A percentile compares a stretch with the other conserved stretches of the same genome.
phyloP scores from a whole-genome alignment of 1,140 invertebrate species.

The Megalonaias nervosa region DNA sequence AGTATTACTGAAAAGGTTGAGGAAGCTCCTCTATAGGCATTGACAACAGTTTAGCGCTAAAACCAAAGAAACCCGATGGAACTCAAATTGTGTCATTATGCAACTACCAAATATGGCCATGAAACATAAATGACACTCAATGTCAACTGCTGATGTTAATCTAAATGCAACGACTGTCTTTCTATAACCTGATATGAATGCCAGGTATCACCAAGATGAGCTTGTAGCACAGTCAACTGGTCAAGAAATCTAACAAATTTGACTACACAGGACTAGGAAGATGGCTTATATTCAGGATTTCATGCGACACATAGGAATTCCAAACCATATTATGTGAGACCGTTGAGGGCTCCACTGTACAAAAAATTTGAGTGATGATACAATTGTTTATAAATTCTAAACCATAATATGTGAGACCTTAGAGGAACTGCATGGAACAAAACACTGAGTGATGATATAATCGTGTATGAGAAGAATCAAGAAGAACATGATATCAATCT shows the following conservation, averaged over 20 bases:
- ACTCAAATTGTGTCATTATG: slow-evolving; percentile 54
- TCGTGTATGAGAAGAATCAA: slow-evolving; percentile 21
- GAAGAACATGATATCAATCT: slow-evolving; percentile 50
- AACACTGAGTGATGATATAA: slow-evolving; percentile 47
- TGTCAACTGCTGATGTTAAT: slow-evolving; percentile 56
- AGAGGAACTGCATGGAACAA: too few relatives aligned
- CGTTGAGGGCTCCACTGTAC: slow-evolving; percentile 21
- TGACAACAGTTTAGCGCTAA: slow-evolving; percentile 11
- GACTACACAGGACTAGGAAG: slow-evolving; percentile 15
- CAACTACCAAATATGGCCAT: slow-evolving; percentile 38
- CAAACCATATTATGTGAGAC: slow-evolving; percentile 17
- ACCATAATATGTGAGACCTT: too few relatives aligned
- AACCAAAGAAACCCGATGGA: slow-evolving; percentile 22
- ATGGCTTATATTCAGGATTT: slow-evolving; percentile 23
- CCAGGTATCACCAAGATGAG: slow-evolving; percentile 3
- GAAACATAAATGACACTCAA: slow-evolving; percentile 36
- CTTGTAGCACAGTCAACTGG: background rate
- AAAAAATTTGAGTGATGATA: slow-evolving; percentile 43
- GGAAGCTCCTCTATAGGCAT: slow-evolving; percentile 11
- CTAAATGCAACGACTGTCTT: slow-evolving; percentile 32
- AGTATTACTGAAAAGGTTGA: background rate
- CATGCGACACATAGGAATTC: slow-evolving; percentile 19
- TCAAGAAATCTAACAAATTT: slow-evolving; percentile 1
- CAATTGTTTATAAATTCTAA: slow-evolving; percentile 32
- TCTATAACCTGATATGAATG: slow-evolving; percentile 24